phyloP scores from a whole-genome alignment of 2,113 vertebrate species.

The Ahaetulla prasina region DNA sequence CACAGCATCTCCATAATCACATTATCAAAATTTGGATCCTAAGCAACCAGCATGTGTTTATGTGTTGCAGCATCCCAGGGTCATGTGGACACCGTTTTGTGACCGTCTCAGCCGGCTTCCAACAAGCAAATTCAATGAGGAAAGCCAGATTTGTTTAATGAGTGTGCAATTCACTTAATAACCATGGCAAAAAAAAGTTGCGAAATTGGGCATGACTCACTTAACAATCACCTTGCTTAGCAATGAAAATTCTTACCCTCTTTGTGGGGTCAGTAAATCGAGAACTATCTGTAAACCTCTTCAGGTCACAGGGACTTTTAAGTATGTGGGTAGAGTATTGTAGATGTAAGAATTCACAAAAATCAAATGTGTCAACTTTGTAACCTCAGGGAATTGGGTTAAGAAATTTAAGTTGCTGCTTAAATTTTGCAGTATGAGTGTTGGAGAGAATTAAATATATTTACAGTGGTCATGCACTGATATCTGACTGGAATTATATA shows the following conservation, averaged over 20 bases:
- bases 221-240: background rate
- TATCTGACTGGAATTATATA: background rate
- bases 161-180: background rate
- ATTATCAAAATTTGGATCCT: background rate
- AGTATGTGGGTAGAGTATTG: background rate
- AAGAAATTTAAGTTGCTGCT: background rate
- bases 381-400: background rate
- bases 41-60: background rate
- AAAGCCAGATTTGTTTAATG: background rate
- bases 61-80: background rate
- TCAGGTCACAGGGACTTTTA: background rate
- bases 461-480: background rate
- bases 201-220: background rate
- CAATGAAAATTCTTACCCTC: background rate
- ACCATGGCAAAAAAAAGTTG: background rate
- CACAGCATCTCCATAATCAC: background rate
- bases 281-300: background rate
- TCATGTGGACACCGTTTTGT: background rate
- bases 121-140: background rate
- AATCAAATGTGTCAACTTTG: background rate
- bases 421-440: background rate
- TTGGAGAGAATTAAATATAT: background rate
- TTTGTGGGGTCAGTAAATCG: background rate
- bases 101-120: background rate
- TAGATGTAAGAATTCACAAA: background rate